Conservation (phyloP, 2,113 vertebrate species). For the Sarotherodon lohbergeri region DNA sequence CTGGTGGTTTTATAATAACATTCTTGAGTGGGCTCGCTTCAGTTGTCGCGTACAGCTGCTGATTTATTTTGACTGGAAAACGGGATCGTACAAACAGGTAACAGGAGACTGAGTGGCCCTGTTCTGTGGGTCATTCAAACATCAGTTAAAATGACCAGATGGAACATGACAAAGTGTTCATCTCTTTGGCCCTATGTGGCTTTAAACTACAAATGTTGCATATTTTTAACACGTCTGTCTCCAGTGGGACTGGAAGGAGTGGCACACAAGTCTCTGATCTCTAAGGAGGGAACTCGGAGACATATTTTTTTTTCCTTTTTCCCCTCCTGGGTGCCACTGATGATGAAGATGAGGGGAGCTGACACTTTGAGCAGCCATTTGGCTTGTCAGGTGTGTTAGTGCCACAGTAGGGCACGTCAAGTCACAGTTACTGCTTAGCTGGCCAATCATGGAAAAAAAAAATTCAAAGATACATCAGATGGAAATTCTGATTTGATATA, state of each 20-base stretch:
- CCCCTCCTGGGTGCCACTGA: background rate
- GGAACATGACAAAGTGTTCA: background rate
- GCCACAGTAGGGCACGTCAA: background rate
- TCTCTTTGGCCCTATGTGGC: background rate
- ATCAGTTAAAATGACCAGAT: constrained; percentile 11
- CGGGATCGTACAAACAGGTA: background rate
- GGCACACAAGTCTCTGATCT: background rate
- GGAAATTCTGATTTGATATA: background rate
- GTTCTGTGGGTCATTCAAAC: background rate
- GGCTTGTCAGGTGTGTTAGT: constrained; percentile 33
- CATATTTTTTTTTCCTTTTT: background rate
- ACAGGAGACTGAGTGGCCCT: background rate
- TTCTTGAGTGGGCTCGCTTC: background rate
- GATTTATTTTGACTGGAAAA: background rate
- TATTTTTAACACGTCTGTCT: constrained; percentile 37
- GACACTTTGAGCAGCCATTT: constrained; percentile 38
- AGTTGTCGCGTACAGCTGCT: background rate
- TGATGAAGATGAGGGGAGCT: constrained; percentile 38
- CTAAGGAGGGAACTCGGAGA: background rate
- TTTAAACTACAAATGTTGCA: constrained; percentile 1
- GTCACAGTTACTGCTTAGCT: constrained; percentile 9
- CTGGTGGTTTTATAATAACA: background rate
- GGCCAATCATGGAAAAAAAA: background rate
- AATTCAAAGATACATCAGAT: background rate
- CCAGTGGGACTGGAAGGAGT: constrained; percentile 2